Base-by-base conservation (phyloP, 2,797 vertebrate genomes). In the Dryobates pubescens region DNA sequence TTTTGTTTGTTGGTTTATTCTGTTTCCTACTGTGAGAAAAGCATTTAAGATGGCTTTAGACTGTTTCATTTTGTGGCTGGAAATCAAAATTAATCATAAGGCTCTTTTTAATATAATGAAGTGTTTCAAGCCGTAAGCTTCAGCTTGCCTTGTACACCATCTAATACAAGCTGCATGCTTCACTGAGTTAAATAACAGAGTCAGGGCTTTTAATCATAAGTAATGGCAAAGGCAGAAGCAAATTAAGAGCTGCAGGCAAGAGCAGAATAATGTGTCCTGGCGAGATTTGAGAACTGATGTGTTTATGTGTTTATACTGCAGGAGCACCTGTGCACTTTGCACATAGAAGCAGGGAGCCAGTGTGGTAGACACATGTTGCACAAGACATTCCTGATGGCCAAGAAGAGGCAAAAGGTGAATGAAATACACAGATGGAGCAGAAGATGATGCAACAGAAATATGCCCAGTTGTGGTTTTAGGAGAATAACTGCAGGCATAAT, bases 1-100 rank as follows among this genome's bases (percentile, higher is more conserved):
- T 95, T 95, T 91, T 70, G 92, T 94, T 90, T 92, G 74, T 76
- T 91, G 79, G 82, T 93, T 94, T 91, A 90, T 90, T 89, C 76
- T 81, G 27, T 75, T 93, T 92, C 90, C 57, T 51, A 7, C 90
- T 81, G 89, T 30, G 92, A 94, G 86, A 80, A 89, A 58, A 81
- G 70, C 57, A 70, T 92, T 81, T 92, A 72, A 77, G 65, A 63
- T 76, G 54, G 36, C 59, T 91, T 86, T 86, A 53, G 91, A 89
- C 59, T 61, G 12, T 90, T 93, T 71, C 54, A 20, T 93, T 93
- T 81, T 82, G 87, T 81, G 64, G 61, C 80, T 83, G 73, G 79
- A 94, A 92, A 89, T 88, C 49, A 93, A 70, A 92, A 90, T 90
- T 90, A 89, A 94, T 95, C 79, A 82, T 86, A 91, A 90, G 24